Base-by-base conservation (phyloP, 37 sponge, comb jelly and placozoan genomes). In the Hormiphora californensis region DNA sequence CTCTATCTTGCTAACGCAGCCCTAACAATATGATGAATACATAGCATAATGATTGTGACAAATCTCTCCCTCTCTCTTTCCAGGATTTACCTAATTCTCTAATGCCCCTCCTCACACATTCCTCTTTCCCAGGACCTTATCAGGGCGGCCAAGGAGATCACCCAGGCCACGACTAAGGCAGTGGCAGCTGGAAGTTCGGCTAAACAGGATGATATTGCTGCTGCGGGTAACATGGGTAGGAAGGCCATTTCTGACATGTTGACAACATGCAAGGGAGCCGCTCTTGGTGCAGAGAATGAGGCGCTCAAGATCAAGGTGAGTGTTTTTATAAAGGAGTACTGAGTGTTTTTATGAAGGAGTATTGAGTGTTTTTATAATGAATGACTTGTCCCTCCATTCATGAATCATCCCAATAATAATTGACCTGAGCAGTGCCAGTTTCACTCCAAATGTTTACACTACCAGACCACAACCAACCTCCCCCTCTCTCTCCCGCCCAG, bases 161-260 rank as follows among this genome's bases (percentile, higher is more conserved):
- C 94, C 17, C n/a, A 34, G 0, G 91, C 93, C 0, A 88, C 93
- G 15, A 89, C 91, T 21, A 93, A 91, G 68, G 93, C 97, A 0
- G 97, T 96, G n/a, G 69, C 94, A 1, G 94, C 94, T 49, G 97
- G 97, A 12, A 94, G 92, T 78, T 92, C 93, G 11, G 90, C 90
- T 22, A 46, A 59, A 54, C 94, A 94, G 67, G 91, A 63, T 33
- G 94, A 96, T 31, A 67, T 96, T 9, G 85, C 93, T 28, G 97
- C 97, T 9, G 92, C 93, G 63, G 97, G 93, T 12, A 92, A 96
- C 81, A 61, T 93, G 86, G 92, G 92, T 22, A 85, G 93, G 0
- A 88, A 91, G 37, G 93, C 96, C 0, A 89, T 96, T 9, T 35
- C 88, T 0, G 91, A 91, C 21, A 86, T 96, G 57, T 87, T 96